These are phyloP conservation scores for Schizopygopsis pylzovi DNA, from an alignment of 2,797 vertebrate species.

Conservation along the genomic window DNA sequence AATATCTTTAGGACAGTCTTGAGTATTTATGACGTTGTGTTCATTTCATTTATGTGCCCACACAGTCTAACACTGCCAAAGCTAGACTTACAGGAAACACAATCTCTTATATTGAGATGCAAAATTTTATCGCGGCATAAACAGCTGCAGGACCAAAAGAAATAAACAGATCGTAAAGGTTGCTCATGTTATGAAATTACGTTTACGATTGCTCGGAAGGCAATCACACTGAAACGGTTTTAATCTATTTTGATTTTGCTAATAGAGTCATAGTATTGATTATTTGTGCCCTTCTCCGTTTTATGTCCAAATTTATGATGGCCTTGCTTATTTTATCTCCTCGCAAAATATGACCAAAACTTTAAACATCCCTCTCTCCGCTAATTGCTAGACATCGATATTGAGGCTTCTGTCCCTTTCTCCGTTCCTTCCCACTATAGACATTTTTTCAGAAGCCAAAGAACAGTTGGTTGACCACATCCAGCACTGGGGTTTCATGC, in stretches of 20 bases:
- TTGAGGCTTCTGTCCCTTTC: constrained; percentile 47
- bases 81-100: constrained; percentile 62
- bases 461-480: constrained; percentile 79
- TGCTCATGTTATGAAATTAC: constrained; percentile 68
- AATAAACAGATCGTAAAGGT: constrained; percentile 69
- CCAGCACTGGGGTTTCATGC: constrained; percentile 91
- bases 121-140: constrained; percentile 74
- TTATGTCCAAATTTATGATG: constrained; percentile 58
- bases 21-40: constrained; percentile 65
- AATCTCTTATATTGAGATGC: constrained; percentile 71
- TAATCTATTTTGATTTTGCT: constrained; percentile 75
- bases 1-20: constrained; percentile 69
- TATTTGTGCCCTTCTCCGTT: constrained; percentile 65
- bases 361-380: constrained; percentile 54
- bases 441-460: constrained; percentile 86
- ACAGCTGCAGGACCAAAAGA: constrained; percentile 54
- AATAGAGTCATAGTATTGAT: constrained; percentile 74
- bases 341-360: constrained; percentile 45
- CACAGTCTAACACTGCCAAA: constrained; percentile 45
- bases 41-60: constrained; percentile 66
- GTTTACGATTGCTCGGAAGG: constrained; percentile 71
- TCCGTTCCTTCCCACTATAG: constrained; percentile 74
- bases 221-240: constrained; percentile 76
- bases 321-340: constrained; percentile 56
- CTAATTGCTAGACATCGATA: constrained; percentile 47